phyloP scores from a whole-genome alignment of 1,140 invertebrate species.

The Anastrepha ludens region DNA sequence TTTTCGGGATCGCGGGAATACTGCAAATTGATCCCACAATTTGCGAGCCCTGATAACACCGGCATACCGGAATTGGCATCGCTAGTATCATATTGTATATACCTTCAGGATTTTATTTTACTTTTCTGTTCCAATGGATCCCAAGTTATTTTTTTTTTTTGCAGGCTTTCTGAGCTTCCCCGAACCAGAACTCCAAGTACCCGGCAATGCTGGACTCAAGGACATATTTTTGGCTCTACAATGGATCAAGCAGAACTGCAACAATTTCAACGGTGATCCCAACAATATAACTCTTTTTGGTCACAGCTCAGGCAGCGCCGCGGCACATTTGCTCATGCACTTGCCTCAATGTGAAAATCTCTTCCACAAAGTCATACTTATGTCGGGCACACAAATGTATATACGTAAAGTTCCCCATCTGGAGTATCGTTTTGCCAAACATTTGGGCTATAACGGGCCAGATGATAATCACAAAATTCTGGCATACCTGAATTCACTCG shows the following conservation, averaged over 20 bases:
- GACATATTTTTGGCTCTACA: conserved; percentile 76
- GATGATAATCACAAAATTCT: conserved; percentile 58
- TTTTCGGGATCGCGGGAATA: no score
- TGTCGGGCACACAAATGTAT: conserved; percentile 75
- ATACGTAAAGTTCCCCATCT: conserved; percentile 56
- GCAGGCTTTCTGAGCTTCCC: conserved; percentile 76
- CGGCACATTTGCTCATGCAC: conserved; percentile 66
- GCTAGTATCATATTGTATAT: no score
- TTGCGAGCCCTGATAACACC: no score
- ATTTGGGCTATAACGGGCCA: conserved; percentile 65
- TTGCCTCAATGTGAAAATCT: conserved; percentile 73
- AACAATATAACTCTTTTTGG: conserved; percentile 77
- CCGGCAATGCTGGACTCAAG: conserved; percentile 77
- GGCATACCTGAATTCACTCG: conserved; percentile 58
- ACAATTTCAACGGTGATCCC: conserved; percentile 78
- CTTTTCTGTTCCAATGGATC: no score
- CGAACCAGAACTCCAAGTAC: conserved; percentile 78
- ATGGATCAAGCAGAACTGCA: conserved; percentile 79
- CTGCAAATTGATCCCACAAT: no score
- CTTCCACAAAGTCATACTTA: conserved; percentile 78
- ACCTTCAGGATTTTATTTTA: no score
- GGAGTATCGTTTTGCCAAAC: conserved; percentile 64
- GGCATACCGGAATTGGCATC: no score
- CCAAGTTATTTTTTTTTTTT: no score
- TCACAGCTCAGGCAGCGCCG: conserved; percentile 75